Base-by-base conservation (phyloP, 2,888 invertebrate genomes). In the Eumacrocentrus americanus region DNA sequence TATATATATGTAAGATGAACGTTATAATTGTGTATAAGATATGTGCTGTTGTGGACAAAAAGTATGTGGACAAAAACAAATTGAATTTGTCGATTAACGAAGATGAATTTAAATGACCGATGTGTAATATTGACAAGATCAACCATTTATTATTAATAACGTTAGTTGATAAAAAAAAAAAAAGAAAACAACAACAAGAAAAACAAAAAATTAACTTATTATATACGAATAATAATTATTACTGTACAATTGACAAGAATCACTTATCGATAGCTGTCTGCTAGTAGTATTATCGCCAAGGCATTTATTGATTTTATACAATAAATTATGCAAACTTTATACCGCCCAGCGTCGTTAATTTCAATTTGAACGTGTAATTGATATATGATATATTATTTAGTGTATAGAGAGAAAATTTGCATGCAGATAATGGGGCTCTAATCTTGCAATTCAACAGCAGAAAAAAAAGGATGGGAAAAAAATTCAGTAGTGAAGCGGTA, bases 301-400 rank as follows among this genome's bases (percentile, higher is more conserved):
- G 69, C 66, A 68, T 65, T 69, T 65, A 68, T 68, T 66, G 67
- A 67, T 69, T 68, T 69, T 69, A 66, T 69, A 69, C 65, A 67
- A 69, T 69, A 69, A 69, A 69, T 60, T 63, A 65, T 66, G 62
- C 63, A 66, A 68, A 68, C 58, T 65, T 64, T 67, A 56, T 22
- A 46, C 46, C n/a, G n/a, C n/a, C n/a, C n/a, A n/a, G n/a, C n/a
- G 12, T 34, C 11, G 14, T 20, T 35, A 22, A 58, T 35, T 37
- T 46, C 22, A 25, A 25, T 52, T 46, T 29, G 6, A 7, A 18
- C 7, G 9, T 11, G n/a, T 18, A 40, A 44, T 44, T n/a, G 16
- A 42, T 18, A 18, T 42, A 18, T 7, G 12, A 40, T n/a, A 37
- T 37, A 37, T 37, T 11, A 11, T 11, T 37, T n/a, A n/a, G n/a